Conservation (phyloP, 2,113 vertebrate species). For the Galeopterus variegatus region DNA sequence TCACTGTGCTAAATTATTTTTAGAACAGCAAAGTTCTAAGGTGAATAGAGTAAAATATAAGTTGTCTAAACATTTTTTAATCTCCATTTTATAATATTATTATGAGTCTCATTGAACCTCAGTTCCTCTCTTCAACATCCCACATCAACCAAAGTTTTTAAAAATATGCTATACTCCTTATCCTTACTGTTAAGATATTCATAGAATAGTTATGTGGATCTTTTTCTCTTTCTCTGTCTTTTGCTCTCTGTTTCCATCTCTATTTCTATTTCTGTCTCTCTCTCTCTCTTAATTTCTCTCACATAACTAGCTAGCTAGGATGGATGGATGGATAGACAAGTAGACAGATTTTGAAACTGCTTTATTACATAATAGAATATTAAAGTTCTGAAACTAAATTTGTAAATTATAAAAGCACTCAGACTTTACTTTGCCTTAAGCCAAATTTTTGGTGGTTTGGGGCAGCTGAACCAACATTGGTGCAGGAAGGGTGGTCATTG, state of each 20-base stretch:
- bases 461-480: not conserved
- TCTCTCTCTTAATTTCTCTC: not conserved
- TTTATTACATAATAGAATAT: not conserved
- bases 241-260: accelerated
- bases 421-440: not conserved
- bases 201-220: not conserved
- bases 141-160: not conserved
- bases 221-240: not conserved
- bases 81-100: not conserved
- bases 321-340: not conserved
- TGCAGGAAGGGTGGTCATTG: not conserved
- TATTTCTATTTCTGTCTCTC: not conserved
- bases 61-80: not conserved
- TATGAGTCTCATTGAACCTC: not conserved
- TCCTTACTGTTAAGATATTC: not conserved
- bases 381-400: not conserved
- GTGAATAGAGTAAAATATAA: not conserved
- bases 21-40: not conserved
- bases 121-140: not conserved
- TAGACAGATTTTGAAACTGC: not conserved
- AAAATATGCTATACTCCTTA: not conserved
- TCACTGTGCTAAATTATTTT: not conserved
- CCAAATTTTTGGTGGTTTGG: not conserved
- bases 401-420: not conserved
- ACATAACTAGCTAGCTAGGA: not conserved